Evolutionary conservation across 2,888 invertebrate species (phyloP).

Genomic region (Halictus quadricinctus): DNA sequence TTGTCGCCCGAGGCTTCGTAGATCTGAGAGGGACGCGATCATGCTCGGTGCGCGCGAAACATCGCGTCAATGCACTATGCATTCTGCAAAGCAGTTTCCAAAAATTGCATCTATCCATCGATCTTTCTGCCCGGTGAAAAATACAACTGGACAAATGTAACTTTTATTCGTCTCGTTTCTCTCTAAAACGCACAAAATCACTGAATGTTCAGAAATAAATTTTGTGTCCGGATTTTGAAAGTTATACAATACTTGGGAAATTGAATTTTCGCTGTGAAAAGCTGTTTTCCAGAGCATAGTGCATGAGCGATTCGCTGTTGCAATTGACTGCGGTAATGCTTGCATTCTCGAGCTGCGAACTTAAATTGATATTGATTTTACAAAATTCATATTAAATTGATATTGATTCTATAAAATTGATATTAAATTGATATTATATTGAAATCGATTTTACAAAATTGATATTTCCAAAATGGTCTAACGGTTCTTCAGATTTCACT

Average conservation of each 20-base stretch:
- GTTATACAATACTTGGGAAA: neutral
- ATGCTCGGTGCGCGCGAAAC: conserved; percentile 14
- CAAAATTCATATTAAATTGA: too few relatives aligned
- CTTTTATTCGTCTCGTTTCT: neutral
- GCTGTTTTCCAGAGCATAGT: neutral
- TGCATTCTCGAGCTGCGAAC: neutral
- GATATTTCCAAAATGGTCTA: neutral
- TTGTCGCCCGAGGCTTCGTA: conserved; percentile 31
- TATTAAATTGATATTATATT: too few relatives aligned
- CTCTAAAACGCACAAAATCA: neutral
- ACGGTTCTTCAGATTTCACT: conserved; percentile 12
- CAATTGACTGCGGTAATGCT: conserved; percentile 32
- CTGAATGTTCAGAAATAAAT: neutral
- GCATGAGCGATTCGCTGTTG: conserved; percentile 17
- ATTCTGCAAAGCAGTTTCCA: neutral
- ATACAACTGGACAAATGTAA: neutral
- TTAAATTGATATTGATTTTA: too few relatives aligned
- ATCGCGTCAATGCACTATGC: neutral
- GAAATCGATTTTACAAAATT: too few relatives aligned
- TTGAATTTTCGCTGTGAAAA: neutral
- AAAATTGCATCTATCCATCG: neutral
- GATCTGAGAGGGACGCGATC: conserved; percentile 37
- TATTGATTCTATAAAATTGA: too few relatives aligned
- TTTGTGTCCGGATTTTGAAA: neutral
- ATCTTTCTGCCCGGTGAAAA: neutral